Evolutionary conservation across 2,888 invertebrate species (phyloP).

Genomic region (Ennomos erosarius): DNA sequence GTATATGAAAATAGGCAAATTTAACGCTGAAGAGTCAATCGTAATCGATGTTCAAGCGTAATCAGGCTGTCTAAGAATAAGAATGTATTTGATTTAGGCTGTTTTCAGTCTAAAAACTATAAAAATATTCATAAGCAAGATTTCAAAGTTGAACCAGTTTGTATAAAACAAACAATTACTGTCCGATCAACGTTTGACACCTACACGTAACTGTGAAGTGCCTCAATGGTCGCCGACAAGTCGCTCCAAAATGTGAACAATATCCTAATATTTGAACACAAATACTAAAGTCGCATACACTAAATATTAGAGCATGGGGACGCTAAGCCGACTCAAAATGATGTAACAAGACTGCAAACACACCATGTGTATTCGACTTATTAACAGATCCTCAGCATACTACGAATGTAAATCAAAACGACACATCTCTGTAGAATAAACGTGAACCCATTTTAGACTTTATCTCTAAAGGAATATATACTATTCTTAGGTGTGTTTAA

Average conservation of each 20-base stretch:
- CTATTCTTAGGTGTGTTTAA: slow-evolving; percentile 30
- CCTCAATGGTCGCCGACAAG: slow-evolving; percentile 62
- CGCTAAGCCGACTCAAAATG: slow-evolving; percentile 79
- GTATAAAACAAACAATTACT: slow-evolving; percentile 44
- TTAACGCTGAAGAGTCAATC: too few relatives aligned
- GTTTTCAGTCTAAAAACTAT: too few relatives aligned
- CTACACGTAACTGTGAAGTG: slow-evolving; percentile 69
- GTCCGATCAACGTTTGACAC: slow-evolving; percentile 62
- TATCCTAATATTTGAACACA: slow-evolving; percentile 78
- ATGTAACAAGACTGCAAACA: slow-evolving; percentile 81
- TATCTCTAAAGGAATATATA: slow-evolving; percentile 37
- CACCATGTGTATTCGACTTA: slow-evolving; percentile 72
- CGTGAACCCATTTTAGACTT: slow-evolving; percentile 35
- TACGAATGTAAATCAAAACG: slow-evolving; percentile 38
- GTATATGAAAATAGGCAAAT: too few relatives aligned
- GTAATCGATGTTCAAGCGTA: too few relatives aligned
- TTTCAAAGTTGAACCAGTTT: slow-evolving; percentile 22
- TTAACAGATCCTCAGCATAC: slow-evolving; percentile 77
- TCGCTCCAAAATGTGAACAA: slow-evolving; percentile 70
- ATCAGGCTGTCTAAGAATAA: too few relatives aligned
- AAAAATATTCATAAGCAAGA: slow-evolving; percentile 3
- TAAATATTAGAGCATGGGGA: slow-evolving; percentile 77
- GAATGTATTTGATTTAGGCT: too few relatives aligned
- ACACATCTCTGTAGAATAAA: slow-evolving; percentile 28
- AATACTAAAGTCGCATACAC: slow-evolving; percentile 80